phyloP scores from a whole-genome alignment of 2,888 invertebrate species.

The Agonopterix alstromeriana region DNA sequence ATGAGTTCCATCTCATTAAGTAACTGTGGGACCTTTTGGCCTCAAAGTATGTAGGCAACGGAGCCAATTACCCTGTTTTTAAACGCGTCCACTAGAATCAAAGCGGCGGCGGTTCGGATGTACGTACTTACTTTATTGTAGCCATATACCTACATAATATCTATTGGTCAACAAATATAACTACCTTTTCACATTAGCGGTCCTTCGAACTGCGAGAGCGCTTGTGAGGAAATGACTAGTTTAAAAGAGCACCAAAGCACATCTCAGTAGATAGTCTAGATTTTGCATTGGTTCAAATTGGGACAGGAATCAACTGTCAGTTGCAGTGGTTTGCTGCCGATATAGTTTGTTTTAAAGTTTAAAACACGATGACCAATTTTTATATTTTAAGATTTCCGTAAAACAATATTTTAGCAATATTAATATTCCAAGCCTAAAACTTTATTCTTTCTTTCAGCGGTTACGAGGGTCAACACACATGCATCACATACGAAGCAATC shows the following conservation, averaged over 20 bases:
- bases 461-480: conserved; percentile 84
- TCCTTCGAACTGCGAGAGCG: too few species aligned
- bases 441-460: conserved; percentile 72
- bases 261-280: too few species aligned
- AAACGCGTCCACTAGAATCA: conserved; percentile 1
- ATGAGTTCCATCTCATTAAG: conserved; percentile 13
- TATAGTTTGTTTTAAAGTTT: too few species aligned
- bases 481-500: conserved; percentile 93
- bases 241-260: too few species aligned
- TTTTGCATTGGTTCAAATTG: too few species aligned
- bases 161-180: too few species aligned
- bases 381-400: too few species aligned
- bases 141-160: background rate
- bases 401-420: too few species aligned
- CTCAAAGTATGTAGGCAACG: conserved; percentile 27
- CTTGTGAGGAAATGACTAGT: too few species aligned
- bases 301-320: too few species aligned
- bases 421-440: background rate
- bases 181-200: too few species aligned
- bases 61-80: conserved; percentile 18
- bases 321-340: too few species aligned
- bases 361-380: background rate
- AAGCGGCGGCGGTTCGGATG: background rate
- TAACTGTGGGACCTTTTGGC: conserved; percentile 21
- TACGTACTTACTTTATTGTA: background rate